Evolutionary conservation across 2,797 vertebrate species (phyloP).

Genomic region (Pseudocheirus occidentalis): DNA sequence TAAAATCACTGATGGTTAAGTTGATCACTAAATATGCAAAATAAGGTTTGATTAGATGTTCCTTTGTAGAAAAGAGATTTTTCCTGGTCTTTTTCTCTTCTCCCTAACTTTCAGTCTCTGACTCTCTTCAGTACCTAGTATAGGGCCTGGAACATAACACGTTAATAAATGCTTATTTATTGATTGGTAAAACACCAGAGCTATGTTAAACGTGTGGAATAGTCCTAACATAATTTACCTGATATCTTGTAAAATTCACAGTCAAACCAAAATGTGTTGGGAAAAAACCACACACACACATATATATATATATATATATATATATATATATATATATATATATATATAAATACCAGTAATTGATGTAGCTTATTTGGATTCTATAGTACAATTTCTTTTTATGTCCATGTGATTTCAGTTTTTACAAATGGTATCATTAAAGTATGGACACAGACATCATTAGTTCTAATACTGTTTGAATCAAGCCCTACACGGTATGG

Average conservation of each 20-base stretch:
- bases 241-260: not conserved
- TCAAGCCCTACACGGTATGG: not conserved
- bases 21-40: constrained; percentile 31
- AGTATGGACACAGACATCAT: not conserved
- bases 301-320: too few relatives aligned
- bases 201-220: not conserved
- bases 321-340: too few relatives aligned
- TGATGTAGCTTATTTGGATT: not conserved
- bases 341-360: not conserved
- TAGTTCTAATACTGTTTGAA: not conserved
- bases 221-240: not conserved
- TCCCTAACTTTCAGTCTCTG: not conserved
- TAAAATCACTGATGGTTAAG: constrained; percentile 48
- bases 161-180: not conserved
- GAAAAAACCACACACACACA: not conserved
- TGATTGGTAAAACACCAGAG: not conserved
- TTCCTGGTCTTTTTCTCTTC: not conserved
- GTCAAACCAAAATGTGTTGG: not conserved
- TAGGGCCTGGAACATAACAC: not conserved
- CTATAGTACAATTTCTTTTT: not conserved
- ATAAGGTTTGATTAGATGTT: not conserved
- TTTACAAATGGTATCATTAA: constrained; percentile 45
- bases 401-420: not conserved
- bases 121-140: not conserved
- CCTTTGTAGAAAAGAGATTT: constrained; percentile 6